Evolutionary conservation across 2,888 invertebrate genomes (phyloP).

Genomic region (Drosophila nr. perissopoda): DNA sequence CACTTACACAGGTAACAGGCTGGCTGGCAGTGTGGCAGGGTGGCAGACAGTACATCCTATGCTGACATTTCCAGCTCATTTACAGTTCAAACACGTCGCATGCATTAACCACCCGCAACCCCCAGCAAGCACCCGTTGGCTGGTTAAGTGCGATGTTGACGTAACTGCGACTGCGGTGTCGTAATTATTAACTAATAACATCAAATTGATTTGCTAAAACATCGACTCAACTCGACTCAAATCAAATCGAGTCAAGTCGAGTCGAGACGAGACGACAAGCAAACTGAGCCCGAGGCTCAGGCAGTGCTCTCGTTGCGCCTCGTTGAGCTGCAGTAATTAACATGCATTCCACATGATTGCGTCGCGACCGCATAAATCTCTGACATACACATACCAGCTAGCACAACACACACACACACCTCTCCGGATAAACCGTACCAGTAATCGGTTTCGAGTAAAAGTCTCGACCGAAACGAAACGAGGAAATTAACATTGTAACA

Average conservation of each 20-base stretch:
- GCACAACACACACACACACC: constrained; percentile 15
- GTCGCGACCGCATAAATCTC: constrained; percentile 72
- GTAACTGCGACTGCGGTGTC: constrained; percentile 64
- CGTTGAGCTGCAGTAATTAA: constrained; percentile 68
- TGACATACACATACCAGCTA: constrained; percentile 18
- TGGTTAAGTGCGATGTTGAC: constrained; percentile 71
- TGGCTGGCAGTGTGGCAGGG: neutral
- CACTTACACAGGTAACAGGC: neutral
- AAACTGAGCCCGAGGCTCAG: constrained; percentile 1
- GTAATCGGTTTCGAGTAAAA: constrained; percentile 75
- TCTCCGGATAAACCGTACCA: constrained; percentile 24
- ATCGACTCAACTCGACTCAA: constrained; percentile 16
- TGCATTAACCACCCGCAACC: constrained; percentile 71
- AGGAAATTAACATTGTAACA: constrained; percentile 79
- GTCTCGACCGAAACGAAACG: constrained; percentile 56
- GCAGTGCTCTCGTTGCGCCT: constrained; percentile 36
- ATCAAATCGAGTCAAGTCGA: neutral
- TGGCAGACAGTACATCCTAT: constrained; percentile 37
- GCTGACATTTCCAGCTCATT: constrained; percentile 79
- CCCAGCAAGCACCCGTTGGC: constrained; percentile 18
- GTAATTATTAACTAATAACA: constrained; percentile 81
- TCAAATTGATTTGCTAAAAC: constrained; percentile 80
- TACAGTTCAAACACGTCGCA: constrained; percentile 79
- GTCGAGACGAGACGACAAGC: neutral
- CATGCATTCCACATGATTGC: constrained; percentile 81